Evolutionary conservation across 1,140 invertebrate species (phyloP).

Genomic region (Dreissena rostriformis): DNA sequence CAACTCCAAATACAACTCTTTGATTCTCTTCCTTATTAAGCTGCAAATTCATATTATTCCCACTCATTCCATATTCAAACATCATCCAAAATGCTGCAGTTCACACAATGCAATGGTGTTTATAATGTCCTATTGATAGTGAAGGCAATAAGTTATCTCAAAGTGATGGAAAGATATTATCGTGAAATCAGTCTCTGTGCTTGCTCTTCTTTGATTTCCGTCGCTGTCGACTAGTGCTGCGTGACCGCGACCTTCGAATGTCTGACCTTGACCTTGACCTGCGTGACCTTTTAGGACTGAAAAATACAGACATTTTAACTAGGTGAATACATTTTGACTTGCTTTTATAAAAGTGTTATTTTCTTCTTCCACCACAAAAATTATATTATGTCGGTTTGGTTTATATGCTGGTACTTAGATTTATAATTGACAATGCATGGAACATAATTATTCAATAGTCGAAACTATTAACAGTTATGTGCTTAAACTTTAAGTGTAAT

Average conservation of each 20-base stretch:
- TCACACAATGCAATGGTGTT: too few species aligned
- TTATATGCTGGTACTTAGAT: not conserved
- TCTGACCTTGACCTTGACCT: conserved; percentile 72
- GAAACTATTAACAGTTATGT: not conserved
- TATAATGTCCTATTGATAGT: too few species aligned
- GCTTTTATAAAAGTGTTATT: not conserved
- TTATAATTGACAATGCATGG: not conserved
- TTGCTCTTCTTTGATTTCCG: conserved; percentile 77
- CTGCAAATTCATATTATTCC: too few species aligned
- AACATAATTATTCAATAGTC: not conserved
- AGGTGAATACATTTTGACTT: not conserved
- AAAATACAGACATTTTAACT: conserved; percentile 14
- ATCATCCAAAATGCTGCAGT: too few species aligned
- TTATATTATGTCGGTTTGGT: not conserved
- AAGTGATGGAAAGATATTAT: too few species aligned
- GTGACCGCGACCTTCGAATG: conserved; percentile 61
- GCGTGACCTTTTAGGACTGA: conserved; percentile 74
- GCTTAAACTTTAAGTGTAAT: too few species aligned
- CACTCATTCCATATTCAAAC: too few species aligned
- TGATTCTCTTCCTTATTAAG: too few species aligned
- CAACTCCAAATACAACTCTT: too few species aligned
- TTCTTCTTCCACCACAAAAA: not conserved
- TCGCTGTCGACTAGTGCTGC: conserved; percentile 70
- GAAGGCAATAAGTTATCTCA: too few species aligned
- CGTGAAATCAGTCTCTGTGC: conserved; percentile 63